Percentiles rank a stretch among this genome's conserved stretches.
These are phyloP conservation scores for Desmophyllum pertusum DNA, from an alignment of 92 coral and sea anemone genomes.

Conservation along the genomic window DNA sequence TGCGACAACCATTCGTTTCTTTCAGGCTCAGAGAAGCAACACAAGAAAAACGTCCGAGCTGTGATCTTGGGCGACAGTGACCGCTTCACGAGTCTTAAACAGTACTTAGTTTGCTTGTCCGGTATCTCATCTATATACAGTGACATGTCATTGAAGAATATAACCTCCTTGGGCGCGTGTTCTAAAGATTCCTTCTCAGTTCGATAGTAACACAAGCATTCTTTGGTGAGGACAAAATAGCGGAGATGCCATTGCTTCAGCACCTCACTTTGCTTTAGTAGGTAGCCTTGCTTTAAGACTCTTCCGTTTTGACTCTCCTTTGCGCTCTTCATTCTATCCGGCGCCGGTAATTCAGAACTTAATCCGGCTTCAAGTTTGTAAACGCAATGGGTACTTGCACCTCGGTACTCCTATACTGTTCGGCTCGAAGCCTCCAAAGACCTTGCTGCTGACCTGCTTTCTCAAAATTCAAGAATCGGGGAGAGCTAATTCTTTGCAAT, in stretches of 20 bases:
- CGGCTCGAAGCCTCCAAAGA: no score
- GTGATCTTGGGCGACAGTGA: constrained; percentile 21
- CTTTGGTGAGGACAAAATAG: constrained; percentile 80
- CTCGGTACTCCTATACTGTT: no score
- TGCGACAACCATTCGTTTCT: constrained; percentile 83
- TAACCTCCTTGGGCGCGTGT: constrained; percentile 73
- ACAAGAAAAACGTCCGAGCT: constrained; percentile 7
- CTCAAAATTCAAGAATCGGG: no score
- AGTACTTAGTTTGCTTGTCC: constrained; percentile 68
- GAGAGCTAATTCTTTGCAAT: no score
- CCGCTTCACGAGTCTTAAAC: constrained; percentile 73
- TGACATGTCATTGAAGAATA: constrained; percentile 89
- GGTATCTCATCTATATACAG: constrained; percentile 70
- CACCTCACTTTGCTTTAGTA: constrained; percentile 82
- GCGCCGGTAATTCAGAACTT: background rate
- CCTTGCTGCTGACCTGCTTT: no score
- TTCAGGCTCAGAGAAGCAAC: constrained; percentile 62
- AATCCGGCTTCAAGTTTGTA: background rate
- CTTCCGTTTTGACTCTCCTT: background rate
- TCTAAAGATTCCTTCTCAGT: constrained; percentile 66
- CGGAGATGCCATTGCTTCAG: constrained; percentile 81
- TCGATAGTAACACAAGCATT: constrained; percentile 81
- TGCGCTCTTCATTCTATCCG: background rate
- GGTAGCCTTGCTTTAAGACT: constrained; percentile 68
- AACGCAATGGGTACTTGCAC: background rate